Conservation (phyloP, 1,140 invertebrate genomes). For the Scaptomyza graminum region DNA sequence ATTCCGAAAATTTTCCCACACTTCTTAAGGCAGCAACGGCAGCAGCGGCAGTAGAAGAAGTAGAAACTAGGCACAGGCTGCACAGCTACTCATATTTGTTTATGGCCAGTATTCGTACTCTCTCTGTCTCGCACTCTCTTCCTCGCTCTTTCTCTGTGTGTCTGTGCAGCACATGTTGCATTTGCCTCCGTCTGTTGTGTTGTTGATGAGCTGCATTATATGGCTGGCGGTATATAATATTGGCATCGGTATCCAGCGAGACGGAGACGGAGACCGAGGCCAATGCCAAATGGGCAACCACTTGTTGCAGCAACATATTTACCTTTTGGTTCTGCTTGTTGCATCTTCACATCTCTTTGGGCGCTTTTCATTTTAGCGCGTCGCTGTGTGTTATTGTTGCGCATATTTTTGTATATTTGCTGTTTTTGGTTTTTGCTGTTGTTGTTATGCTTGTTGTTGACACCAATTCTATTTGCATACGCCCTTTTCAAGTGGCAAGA, state of each 20-base stretch:
- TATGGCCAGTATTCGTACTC: constrained; percentile 65
- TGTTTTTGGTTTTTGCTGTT: constrained; percentile 8
- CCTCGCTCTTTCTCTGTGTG: constrained; percentile 25
- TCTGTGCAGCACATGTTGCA: constrained; percentile 71
- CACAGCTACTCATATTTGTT: constrained; percentile 78
- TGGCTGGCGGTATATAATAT: constrained; percentile 66
- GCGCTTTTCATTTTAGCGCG: constrained; percentile 20
- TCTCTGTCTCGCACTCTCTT: constrained; percentile 15
- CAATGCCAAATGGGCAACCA: constrained; percentile 64
- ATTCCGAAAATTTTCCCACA: constrained; percentile 81
- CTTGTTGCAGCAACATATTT: constrained; percentile 74
- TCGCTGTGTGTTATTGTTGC: constrained; percentile 32
- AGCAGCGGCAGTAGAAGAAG: constrained; percentile 3
- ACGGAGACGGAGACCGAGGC: constrained; percentile 64
- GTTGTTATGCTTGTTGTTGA: constrained; percentile 41
- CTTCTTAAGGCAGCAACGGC: constrained; percentile 48
- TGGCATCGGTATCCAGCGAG: constrained; percentile 41
- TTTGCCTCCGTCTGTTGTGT: constrained; percentile 62
- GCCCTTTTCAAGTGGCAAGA: constrained; percentile 29
- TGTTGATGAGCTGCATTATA: constrained; percentile 79
- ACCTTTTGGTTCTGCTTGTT: constrained; percentile 69
- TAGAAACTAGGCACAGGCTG: constrained; percentile 32
- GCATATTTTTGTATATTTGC: constrained; percentile 12
- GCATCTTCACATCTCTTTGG: constrained; percentile 30
- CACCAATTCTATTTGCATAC: constrained; percentile 47